Evolutionary conservation across 2,888 invertebrate species (phyloP), one percentile per base, ranked within the genome.

Genomic region (Altica lythri): DNA sequence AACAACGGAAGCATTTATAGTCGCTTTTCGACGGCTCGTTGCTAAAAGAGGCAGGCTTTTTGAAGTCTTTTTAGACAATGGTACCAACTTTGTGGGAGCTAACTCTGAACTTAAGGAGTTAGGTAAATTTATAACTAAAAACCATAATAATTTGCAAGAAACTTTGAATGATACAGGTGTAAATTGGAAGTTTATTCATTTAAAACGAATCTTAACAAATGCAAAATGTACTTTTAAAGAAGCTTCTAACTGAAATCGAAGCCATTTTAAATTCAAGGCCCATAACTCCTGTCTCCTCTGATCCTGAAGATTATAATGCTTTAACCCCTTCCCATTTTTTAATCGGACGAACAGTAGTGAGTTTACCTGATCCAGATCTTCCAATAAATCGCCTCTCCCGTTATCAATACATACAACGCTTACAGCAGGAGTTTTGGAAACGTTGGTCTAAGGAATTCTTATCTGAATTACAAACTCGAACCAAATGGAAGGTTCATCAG

Each of bases 71-170:
- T n/a, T n/a, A n/a, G n/a, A n/a, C n/a, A n/a, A n/a, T n/a, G n/a
- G n/a, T n/a, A n/a, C n/a, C n/a, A n/a, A n/a, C n/a, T n/a, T n/a
- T n/a, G n/a, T n/a, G 2, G 62, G 57, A 4, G 60, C 60, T 14
- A 43, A 45, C 8, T 53, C 17, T 5, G 55, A 61, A 53, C 27
- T 60, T 18, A 32, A 14, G 8, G 48, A 48, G n/a, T 16, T 40
- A 14, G 27, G 4, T 3, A 8, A 43, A 9, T 43, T 42, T 42
- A 25, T 51, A 8, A 8, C 43, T 34, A 35, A 46, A 12, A 12
- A 25, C 4, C 9, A n/a, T 25, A 19, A 2, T 42, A 6, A 9
- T 18, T n/a, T 19, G 2, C 4, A n/a, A n/a, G 12, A 6, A 30
- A 4, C 16, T 12, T n/a, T n/a, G 16, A 35, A 14, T 5, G 2